Base-by-base conservation (phyloP, 2,113 vertebrate genomes). In the Xiphophorus hellerii region DNA sequence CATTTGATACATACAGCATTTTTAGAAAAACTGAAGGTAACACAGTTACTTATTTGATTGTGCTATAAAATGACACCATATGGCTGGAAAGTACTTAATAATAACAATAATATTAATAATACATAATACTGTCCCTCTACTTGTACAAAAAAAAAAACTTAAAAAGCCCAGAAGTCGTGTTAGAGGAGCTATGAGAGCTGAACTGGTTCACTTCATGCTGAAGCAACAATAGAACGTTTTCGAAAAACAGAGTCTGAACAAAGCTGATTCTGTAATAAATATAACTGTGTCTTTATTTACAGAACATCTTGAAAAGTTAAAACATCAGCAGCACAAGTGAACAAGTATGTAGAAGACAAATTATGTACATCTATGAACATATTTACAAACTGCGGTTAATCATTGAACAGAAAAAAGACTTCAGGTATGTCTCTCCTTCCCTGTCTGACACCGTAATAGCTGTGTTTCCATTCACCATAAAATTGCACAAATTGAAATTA, bases 341-440 rank as follows among this genome's bases (percentile, higher is more conserved):
- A 72, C 71, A 85, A 25, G 51, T n/a, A 58, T 58, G 8, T 3
- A 9, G 51, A 54, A 22, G 51, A 58, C 9, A 58, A 80, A 79
- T 92, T 37, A 94, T 94, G 77, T 95, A 94, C 90, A 95, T 73
- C 54, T 84, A 91, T 92, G 70, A 86, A 91, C 90, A 93, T 90
- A 93, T 93, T 83, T 95, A 94, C 89, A 94, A 20, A 29, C 42
- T 80, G 67, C 76, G 75, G 61, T 74, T 62, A 39, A 39, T 77
- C 54, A 7, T 11, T 67, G 22, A 42, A 35, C 44, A 37, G 27
- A 63, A 44, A 66, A 10, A 51, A 13, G 44, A 20, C 63, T 13
- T 35, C 22, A 66, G 20, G 25, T 28, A 27, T 35, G 5, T n/a
- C 1, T 54, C 33, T 62, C 6, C 27, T 28, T 22, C 29, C 28